Percentiles rank a stretch among this genome's conserved stretches.
Conservation (phyloP, 2,888 invertebrate genomes). For the Melanophora roralis region DNA sequence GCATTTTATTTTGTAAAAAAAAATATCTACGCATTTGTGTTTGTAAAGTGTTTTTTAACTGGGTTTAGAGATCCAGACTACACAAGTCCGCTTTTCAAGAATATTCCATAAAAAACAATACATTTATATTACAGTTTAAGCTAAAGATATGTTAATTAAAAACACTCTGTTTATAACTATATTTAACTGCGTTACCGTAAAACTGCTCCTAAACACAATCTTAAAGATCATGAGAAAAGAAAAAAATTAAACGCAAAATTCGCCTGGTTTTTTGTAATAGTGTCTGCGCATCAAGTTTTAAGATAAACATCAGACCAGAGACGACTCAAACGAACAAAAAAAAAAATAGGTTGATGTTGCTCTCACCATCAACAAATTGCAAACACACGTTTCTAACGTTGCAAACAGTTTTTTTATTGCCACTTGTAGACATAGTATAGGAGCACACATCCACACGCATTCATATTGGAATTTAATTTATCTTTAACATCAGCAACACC, state of each 20-base stretch:
- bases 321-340: neutral
- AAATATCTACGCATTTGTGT: no score
- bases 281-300: conserved; percentile 65
- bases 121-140: no score
- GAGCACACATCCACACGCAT: conserved; percentile 21
- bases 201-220: neutral
- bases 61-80: no score
- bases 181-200: neutral
- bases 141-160: neutral
- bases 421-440: conserved; percentile 20
- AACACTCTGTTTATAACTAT: neutral
- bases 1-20: no score
- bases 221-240: neutral
- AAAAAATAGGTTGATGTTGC: conserved; percentile 39
- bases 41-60: no score
- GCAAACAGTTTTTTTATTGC: conserved; percentile 44
- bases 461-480: conserved; percentile 40
- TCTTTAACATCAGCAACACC: conserved; percentile 48
- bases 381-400: conserved; percentile 61
- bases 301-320: conserved; percentile 64
- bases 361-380: conserved; percentile 63
- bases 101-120: no score
- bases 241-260: conserved; percentile 31
- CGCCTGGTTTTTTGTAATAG: conserved; percentile 45
- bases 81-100: no score